phyloP scores from a whole-genome alignment of 2,888 invertebrate species.

The Dichetophora obliterata region DNA sequence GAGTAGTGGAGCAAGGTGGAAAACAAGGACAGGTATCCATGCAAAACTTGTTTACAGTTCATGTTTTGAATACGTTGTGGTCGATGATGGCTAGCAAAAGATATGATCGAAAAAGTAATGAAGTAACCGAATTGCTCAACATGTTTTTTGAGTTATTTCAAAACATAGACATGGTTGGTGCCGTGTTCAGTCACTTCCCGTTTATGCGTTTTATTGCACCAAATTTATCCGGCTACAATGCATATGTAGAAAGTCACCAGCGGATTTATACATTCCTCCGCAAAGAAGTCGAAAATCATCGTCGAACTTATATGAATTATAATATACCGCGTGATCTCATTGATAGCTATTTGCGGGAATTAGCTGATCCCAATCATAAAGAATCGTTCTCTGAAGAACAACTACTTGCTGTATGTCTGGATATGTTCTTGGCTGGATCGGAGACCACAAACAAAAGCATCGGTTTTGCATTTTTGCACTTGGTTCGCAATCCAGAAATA shows the following conservation, averaged over 20 bases:
- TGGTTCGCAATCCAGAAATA: conserved; percentile 79
- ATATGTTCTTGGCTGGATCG: conserved; percentile 89
- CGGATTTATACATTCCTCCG: conserved; percentile 80
- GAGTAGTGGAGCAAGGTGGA: conserved; percentile 67
- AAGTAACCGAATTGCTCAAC: conserved; percentile 77
- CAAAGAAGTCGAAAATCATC: conserved; percentile 80
- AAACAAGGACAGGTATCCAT: conserved; percentile 74
- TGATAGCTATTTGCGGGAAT: conserved; percentile 82
- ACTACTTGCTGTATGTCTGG: conserved; percentile 83
- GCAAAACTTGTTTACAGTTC: conserved; percentile 82
- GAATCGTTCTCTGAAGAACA: conserved; percentile 79
- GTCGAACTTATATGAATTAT: conserved; percentile 73
- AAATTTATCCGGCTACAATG: conserved; percentile 80
- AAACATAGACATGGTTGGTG: conserved; percentile 85
- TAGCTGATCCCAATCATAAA: conserved; percentile 74
- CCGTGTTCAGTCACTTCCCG: conserved; percentile 85
- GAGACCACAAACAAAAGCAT: conserved; percentile 87
- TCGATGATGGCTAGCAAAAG: conserved; percentile 85
- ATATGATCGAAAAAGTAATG: conserved; percentile 78
- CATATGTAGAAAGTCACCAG: conserved; percentile 79
- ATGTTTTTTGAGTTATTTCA: conserved; percentile 80
- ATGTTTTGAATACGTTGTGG: conserved; percentile 86
- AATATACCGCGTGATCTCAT: conserved; percentile 82
- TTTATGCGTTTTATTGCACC: conserved; percentile 80
- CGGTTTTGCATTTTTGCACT: conserved; percentile 81